Evolutionary conservation across 2,888 invertebrate genomes (phyloP).

Genomic region (Phengaris arion): DNA sequence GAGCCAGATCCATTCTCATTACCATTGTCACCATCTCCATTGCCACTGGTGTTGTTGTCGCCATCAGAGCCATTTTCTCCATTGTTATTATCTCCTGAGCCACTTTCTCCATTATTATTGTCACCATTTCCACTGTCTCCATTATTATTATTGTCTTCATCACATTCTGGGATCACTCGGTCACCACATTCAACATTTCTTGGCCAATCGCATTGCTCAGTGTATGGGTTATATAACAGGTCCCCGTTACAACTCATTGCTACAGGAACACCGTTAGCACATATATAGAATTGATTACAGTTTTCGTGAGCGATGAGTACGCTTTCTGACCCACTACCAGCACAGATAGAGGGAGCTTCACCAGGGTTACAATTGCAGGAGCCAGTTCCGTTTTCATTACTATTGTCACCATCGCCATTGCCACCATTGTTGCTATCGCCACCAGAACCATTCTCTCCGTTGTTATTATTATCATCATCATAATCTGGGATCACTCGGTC

Average conservation of each 20-base stretch:
- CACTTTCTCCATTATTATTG: slow-evolving; percentile 5
- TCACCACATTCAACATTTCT: slow-evolving; percentile 32
- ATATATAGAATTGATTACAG: slow-evolving; percentile 47
- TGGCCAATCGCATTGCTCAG: slow-evolving; percentile 32
- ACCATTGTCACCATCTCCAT: slow-evolving; percentile 29
- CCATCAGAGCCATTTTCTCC: not conserved
- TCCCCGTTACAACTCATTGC: slow-evolving; percentile 37
- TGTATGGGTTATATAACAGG: slow-evolving; percentile 42
- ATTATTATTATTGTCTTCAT: slow-evolving; percentile 30
- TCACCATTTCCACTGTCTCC: slow-evolving; percentile 13
- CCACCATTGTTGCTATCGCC: slow-evolving; percentile 1
- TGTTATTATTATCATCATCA: slow-evolving; percentile 21
- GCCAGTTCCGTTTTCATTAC: slow-evolving; percentile 28
- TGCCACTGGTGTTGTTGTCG: not conserved
- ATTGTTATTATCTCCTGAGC: slow-evolving; percentile 6
- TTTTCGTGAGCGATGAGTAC: slow-evolving; percentile 46
- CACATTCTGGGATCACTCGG: slow-evolving; percentile 33
- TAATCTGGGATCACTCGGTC: slow-evolving; percentile 37
- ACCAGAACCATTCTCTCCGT: not conserved
- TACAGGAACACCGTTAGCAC: slow-evolving; percentile 41
- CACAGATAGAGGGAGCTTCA: slow-evolving; percentile 38
- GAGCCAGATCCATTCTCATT: slow-evolving; percentile 34
- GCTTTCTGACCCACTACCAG: slow-evolving; percentile 41
- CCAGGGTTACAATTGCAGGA: slow-evolving; percentile 30
- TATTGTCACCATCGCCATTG: slow-evolving; percentile 42